Evolutionary conservation across 2,888 invertebrate genomes (phyloP).

Genomic region (Ochropacha duplaris): DNA sequence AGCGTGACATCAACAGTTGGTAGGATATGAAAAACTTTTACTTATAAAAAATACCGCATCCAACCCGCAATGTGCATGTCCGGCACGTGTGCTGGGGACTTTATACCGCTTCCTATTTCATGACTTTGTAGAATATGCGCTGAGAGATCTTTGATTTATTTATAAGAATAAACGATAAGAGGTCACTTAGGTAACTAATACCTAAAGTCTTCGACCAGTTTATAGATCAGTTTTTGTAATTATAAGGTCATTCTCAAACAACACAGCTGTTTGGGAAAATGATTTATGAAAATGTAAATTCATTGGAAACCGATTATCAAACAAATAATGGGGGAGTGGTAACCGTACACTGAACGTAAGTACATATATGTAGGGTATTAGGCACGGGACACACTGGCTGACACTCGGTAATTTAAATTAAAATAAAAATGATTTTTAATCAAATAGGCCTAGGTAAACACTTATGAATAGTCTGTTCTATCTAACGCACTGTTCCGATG

Average conservation of each 20-base stretch:
- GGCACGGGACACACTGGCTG: neutral
- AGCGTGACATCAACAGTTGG: constrained; percentile 1
- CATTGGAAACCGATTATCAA: constrained; percentile 29
- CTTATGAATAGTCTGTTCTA: no score
- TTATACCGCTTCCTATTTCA: neutral
- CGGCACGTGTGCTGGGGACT: neutral
- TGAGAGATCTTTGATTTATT: no score
- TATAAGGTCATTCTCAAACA: neutral
- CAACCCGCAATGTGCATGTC: neutral
- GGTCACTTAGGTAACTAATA: no score
- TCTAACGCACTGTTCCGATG: no score
- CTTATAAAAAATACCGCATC: neutral
- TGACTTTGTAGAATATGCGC: neutral
- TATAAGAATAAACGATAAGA: no score
- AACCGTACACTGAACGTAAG: neutral
- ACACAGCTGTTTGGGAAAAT: constrained; percentile 15
- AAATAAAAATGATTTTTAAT: no score
- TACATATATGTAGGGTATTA: no score
- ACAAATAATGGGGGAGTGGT: constrained; percentile 21
- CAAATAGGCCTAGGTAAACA: no score
- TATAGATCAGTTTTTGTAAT: no score
- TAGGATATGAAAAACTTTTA: neutral
- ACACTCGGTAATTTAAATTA: no score
- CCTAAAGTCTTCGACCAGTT: no score
- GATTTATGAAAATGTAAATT: constrained; percentile 47